Conservation (phyloP, 2,113 vertebrate species). For the Calypte anna region DNA sequence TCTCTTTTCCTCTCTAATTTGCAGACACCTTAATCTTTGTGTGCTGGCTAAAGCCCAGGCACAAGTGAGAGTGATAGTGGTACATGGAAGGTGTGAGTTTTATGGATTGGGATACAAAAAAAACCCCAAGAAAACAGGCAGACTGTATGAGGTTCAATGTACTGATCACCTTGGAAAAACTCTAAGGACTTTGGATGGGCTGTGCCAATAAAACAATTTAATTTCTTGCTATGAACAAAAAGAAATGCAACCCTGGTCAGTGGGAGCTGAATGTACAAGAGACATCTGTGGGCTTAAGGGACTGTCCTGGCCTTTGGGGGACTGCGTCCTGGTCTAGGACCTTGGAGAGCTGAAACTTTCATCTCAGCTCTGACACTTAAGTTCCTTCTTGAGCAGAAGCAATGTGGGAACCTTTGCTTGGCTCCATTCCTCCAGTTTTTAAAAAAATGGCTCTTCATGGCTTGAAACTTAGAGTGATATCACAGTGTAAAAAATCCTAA, state of each 20-base stretch:
- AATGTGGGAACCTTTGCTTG: not conserved
- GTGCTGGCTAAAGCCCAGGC: not conserved
- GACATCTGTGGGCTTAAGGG: not conserved
- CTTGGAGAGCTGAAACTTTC: not conserved
- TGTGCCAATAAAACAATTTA: not conserved
- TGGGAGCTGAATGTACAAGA: not conserved
- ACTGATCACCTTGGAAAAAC: not conserved
- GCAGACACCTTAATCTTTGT: not conserved
- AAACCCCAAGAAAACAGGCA: accelerated
- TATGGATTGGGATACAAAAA: not conserved
- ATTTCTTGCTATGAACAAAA: not conserved
- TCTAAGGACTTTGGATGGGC: not conserved
- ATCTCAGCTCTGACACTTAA: not conserved
- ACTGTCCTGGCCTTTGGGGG: not conserved
- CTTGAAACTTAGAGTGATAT: not conserved
- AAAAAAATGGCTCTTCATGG: not conserved
- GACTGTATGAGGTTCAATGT: not conserved
- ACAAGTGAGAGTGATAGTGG: not conserved
- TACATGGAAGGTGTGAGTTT: not conserved
- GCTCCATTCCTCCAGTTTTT: not conserved
- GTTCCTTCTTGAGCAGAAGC: not conserved
- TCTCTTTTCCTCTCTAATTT: not conserved
- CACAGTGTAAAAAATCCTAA: not conserved
- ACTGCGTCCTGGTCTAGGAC: not conserved
- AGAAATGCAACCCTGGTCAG: not conserved